Conservation (phyloP, 2,113 vertebrate species). For the Aplodontia rufa region DNA sequence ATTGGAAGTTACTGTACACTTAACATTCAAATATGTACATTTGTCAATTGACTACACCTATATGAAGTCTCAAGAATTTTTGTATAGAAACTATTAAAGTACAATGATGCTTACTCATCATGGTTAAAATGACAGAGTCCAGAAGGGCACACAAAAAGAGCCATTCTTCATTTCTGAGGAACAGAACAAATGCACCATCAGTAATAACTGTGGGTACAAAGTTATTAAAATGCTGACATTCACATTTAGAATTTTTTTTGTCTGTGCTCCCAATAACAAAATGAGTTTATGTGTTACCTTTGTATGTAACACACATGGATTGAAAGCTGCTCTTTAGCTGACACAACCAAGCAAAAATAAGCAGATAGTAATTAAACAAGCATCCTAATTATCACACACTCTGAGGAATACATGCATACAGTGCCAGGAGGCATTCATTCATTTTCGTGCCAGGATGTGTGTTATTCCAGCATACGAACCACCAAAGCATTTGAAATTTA, state of each 20-base stretch:
- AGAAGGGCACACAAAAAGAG: conserved; percentile 60
- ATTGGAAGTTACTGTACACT: conserved; percentile 70
- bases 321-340: conserved; percentile 47
- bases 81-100: conserved; percentile 74
- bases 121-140: conserved; percentile 71
- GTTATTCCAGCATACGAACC: conserved; percentile 61
- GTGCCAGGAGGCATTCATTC: conserved; percentile 51
- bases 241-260: not conserved
- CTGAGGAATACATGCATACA: not conserved
- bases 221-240: conserved; percentile 19
- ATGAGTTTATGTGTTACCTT: conserved; percentile 45
- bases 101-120: conserved; percentile 61
- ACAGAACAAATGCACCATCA: not conserved
- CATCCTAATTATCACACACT: conserved; percentile 64
- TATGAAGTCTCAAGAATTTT: conserved; percentile 76
- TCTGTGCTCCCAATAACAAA: not conserved
- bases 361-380: conserved; percentile 62
- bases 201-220: conserved; percentile 7
- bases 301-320: conserved; percentile 22
- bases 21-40: conserved; percentile 64
- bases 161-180: conserved; percentile 60
- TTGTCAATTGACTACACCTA: conserved; percentile 63
- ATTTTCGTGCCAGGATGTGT: conserved; percentile 34
- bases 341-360: conserved; percentile 48
- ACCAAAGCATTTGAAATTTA: conserved; percentile 48